Base-by-base conservation (phyloP, 2,888 invertebrate species). In the Parnassius glacialis region DNA sequence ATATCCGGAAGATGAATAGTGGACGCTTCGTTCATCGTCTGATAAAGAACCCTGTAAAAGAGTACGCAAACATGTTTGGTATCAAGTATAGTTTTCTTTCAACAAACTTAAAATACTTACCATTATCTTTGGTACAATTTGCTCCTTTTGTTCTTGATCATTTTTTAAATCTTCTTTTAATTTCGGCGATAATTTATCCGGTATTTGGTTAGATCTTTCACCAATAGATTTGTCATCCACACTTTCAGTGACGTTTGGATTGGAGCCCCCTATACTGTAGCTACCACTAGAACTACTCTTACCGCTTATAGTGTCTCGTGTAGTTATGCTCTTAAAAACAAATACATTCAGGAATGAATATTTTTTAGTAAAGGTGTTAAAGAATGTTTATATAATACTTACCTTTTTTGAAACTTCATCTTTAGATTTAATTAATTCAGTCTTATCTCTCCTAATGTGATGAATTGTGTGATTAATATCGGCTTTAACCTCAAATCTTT, bases 1-100 rank as follows among this genome's bases (percentile, higher is more conserved):
- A 80, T 95, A 95, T 1, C 95, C 95, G 3, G 95, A 95, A 7
- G 95, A 95, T 44, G 95, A 95, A 80, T 95, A 95, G 66, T 94
- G 94, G 67, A 92, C 94, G 83, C 94, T 94, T 77, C 94, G 88
- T 78, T 95, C 95, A 72, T 95, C 95, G 73, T 95, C 95, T 9
- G 94, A 94, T 61, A 93, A 75, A 9, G 95, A 94, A 59, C 93
- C 92, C 87, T 94, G 69, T 41, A 82, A 77, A 69, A 59, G 52
- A 48, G n/a, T 34, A 34, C 34, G 34, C 34, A 34, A 34, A 34
- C 5, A 34, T 25, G 34, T 7, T 34, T 7, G 34, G 7, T 34
- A 34, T 34, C 7, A 34, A 34, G 5, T 34, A 7, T 34, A 7
- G 5, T 34, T 34, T 34, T 3, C 34, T 34, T 34, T 34, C 7